Base-by-base conservation (phyloP, 2,888 invertebrate genomes). In the Pristionchus arcanus region DNA sequence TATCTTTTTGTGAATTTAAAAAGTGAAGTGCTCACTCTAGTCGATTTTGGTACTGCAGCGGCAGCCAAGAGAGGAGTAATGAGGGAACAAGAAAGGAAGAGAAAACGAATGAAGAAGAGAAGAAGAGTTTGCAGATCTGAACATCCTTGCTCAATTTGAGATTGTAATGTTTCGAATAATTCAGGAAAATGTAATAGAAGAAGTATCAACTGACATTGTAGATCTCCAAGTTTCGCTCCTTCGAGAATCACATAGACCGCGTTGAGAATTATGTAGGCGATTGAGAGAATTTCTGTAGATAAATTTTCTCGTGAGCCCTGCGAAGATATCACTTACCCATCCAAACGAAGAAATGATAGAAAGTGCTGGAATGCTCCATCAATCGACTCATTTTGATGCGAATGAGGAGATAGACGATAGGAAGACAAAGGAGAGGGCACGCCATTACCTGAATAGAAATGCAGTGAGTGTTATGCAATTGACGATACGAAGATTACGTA, bases 301-400 rank as follows among this genome's bases (percentile, higher is more conserved):
- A 34, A 34, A 34, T 19, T 19, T 19, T 4, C 34, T 71, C 28
- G 7, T 34, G 34, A 28, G 11, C 13, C 3, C 34, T 15, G 5
- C 0, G 21, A 49, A 0, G 2, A 7, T 25, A 49, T 49, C 42
- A 28, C 77, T 31, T 2, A 77, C 77, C 77, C 77, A 77, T 77
- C 77, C 77, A 77, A 21, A 77, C n/a, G 37, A 77, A 77, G 42
- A 77, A 77, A 31, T 77, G 77, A 49, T 77, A 77, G 77, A 77
- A 77, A 77, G 77, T 77, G 42, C n/a, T 77, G 0, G 77, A 77
- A n/a, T 77, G 77, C 42, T 77, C 77, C 37, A n/a, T 77, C 42
- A 77, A 42, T 42, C 77, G 42, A 77, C 77, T 77, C 42, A 37
- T 42, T 77, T 37, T 42, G 25, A 77, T 42, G 4, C 77, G 77